Evolutionary conservation across 2,113 vertebrate species (phyloP).

Genomic region (Chunga burmeisteri): DNA sequence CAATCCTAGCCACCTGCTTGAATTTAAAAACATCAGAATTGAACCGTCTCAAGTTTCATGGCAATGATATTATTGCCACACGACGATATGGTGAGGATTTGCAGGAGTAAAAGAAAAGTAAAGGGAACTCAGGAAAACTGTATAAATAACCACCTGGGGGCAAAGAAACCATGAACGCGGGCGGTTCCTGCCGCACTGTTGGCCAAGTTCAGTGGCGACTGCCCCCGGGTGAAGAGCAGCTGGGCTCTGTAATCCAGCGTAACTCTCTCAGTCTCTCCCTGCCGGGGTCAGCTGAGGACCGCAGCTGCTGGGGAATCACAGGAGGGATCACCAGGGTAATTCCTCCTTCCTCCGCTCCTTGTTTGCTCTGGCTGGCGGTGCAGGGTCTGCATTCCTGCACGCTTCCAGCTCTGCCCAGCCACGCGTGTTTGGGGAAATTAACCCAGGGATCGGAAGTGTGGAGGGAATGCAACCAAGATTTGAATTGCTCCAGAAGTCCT

Average conservation of each 20-base stretch:
- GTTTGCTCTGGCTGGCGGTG: neutral
- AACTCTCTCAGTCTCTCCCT: constrained; percentile 30
- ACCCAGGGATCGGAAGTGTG: rapidly evolving
- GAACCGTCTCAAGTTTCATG: neutral
- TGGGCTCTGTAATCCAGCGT: constrained; percentile 33
- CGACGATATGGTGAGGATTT: neutral
- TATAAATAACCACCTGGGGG: neutral
- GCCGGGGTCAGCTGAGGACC: constrained; percentile 48
- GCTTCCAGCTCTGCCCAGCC: neutral
- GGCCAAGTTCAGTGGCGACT: neutral
- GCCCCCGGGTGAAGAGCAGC: constrained; percentile 25
- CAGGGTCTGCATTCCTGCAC: neutral
- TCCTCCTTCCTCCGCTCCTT: neutral
- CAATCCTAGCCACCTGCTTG: neutral
- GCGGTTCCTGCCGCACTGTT: neutral
- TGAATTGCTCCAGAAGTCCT: neutral
- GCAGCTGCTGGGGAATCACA: constrained; percentile 47
- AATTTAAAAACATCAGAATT: neutral
- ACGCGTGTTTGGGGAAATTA: neutral
- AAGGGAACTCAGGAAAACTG: neutral
- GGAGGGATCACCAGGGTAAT: constrained; percentile 50
- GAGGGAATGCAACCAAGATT: neutral
- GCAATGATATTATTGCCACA: neutral
- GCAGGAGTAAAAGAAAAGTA: neutral
- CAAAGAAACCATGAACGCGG: neutral